Evolutionary conservation across 2,113 vertebrate species (phyloP).

Genomic region (Collichthys lucidus): DNA sequence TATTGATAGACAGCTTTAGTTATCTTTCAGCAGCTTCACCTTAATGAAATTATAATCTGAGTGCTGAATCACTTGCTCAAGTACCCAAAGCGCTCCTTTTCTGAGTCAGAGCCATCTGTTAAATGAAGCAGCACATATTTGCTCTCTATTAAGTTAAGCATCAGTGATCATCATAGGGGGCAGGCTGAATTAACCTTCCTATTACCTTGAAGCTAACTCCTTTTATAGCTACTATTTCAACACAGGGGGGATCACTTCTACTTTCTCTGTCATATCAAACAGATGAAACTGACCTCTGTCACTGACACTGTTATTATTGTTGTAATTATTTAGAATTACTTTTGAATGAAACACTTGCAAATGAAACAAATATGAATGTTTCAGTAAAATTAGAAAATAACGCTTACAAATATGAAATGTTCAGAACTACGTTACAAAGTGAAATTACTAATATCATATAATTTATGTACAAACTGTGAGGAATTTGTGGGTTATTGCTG

Average conservation of each 20-base stretch:
- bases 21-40: slow-evolving; percentile 53
- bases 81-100: slow-evolving; percentile 76
- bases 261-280: slow-evolving; percentile 24
- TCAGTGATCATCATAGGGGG: slow-evolving; percentile 82
- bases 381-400: background rate
- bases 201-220: slow-evolving; percentile 82
- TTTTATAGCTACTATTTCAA: slow-evolving; percentile 72
- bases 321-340: background rate
- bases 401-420: background rate
- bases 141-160: slow-evolving; percentile 82
- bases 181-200: slow-evolving; percentile 81
- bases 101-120: slow-evolving; percentile 79
- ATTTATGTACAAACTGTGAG: background rate
- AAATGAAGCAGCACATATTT: slow-evolving; percentile 84
- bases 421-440: too few species aligned
- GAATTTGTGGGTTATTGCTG: background rate
- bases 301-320: background rate
- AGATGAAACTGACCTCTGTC: slow-evolving; percentile 33
- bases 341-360: slow-evolving; percentile 5
- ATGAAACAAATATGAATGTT: slow-evolving; percentile 5
- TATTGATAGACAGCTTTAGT: slow-evolving; percentile 12
- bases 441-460: background rate
- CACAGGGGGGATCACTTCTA: slow-evolving; percentile 48
- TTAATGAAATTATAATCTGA: slow-evolving; percentile 79
- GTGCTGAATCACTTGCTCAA: slow-evolving; percentile 78